A percentile compares a stretch with the other conserved stretches of the same genome.
Evolutionary conservation across 2,113 vertebrate genomes (phyloP).

Genomic region (Serilophus lunatus): DNA sequence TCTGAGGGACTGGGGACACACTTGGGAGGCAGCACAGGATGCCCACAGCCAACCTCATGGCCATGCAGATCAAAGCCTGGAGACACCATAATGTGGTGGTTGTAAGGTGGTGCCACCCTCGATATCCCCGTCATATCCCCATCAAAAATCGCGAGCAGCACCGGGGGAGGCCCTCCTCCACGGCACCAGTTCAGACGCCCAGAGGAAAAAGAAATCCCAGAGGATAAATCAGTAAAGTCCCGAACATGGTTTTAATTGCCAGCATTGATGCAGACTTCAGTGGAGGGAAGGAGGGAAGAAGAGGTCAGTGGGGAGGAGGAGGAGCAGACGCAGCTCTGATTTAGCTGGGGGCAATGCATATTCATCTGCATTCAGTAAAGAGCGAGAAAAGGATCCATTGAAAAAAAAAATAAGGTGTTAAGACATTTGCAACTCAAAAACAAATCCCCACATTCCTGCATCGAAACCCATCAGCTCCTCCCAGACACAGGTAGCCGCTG

Average conservation of each 20-base stretch:
- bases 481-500: background rate
- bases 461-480: background rate
- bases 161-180: background rate
- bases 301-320: background rate
- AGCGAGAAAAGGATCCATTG: background rate
- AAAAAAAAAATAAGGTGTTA: background rate
- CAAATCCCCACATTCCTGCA: background rate
- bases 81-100: background rate
- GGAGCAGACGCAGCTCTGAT: background rate
- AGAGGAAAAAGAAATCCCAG: background rate
- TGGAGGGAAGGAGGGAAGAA: background rate
- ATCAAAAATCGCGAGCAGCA: background rate
- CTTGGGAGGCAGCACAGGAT: background rate
- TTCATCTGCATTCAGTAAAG: background rate
- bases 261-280: background rate
- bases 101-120: background rate
- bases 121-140: background rate
- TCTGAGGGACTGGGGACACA: rapidly evolving
- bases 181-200: background rate
- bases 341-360: background rate
- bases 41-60: background rate
- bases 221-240: background rate
- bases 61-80: background rate
- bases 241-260: background rate
- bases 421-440: background rate